Evolutionary conservation across 2,888 invertebrate species (phyloP).

Genomic region (Phragmatobia fuliginosa): DNA sequence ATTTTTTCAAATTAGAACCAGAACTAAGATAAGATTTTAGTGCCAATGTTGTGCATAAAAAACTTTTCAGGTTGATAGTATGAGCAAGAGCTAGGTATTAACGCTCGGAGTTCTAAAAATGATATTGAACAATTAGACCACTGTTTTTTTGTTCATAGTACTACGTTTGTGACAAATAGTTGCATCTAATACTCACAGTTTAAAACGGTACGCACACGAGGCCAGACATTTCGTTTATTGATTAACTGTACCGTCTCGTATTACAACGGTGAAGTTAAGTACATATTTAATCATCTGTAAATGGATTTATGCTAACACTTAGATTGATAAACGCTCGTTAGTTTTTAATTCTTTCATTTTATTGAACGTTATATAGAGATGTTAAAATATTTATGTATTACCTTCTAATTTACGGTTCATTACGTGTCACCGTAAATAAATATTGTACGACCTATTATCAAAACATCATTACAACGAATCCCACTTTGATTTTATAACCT

Average conservation of each 20-base stretch:
- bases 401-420: slow-evolving; percentile 43
- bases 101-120: slow-evolving; percentile 21
- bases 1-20: too few species aligned
- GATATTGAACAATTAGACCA: slow-evolving; percentile 36
- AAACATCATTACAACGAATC: slow-evolving; percentile 35
- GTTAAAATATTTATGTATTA: slow-evolving; percentile 45
- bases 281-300: slow-evolving; percentile 63
- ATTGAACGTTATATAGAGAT: slow-evolving; percentile 39
- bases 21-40: too few species aligned
- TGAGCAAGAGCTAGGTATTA: slow-evolving; percentile 7
- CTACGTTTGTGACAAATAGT: slow-evolving; percentile 43
- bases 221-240: slow-evolving; percentile 67
- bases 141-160: slow-evolving; percentile 35
- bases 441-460: slow-evolving; percentile 43
- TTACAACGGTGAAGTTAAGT: slow-evolving; percentile 57
- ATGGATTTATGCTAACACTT: slow-evolving; percentile 62
- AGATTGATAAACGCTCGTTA: slow-evolving; percentile 59
- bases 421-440: slow-evolving; percentile 30
- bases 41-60: too few species aligned
- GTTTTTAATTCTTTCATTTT: slow-evolving; percentile 47
- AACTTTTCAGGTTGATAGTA: too few species aligned
- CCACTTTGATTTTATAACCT: slow-evolving; percentile 37
- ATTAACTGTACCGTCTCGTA: slow-evolving; percentile 65
- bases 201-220: slow-evolving; percentile 57
- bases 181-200: slow-evolving; percentile 48